These are phyloP conservation scores for Rhea pennata DNA, from an alignment of 2,113 vertebrate species.

Conservation along the genomic window DNA sequence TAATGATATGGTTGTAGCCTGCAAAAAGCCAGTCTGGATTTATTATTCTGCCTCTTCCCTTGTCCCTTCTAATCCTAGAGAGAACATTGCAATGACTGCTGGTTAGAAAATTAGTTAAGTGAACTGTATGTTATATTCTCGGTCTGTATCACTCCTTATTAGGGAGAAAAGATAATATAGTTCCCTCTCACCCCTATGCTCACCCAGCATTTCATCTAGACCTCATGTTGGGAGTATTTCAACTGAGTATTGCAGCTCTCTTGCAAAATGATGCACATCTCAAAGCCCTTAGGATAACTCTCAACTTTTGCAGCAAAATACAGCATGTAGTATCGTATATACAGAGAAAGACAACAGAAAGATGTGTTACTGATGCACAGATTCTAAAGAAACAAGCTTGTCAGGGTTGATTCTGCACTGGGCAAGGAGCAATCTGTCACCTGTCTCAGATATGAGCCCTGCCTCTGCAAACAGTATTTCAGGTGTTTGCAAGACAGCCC, in stretches of 20 bases:
- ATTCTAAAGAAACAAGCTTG: not conserved
- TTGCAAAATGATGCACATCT: not conserved
- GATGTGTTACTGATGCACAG: not conserved
- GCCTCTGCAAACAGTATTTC: not conserved
- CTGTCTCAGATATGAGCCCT: not conserved
- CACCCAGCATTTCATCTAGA: slow-evolving; percentile 1
- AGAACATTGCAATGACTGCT: slow-evolving; percentile 54
- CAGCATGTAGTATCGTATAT: not conserved
- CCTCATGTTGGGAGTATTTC: not conserved
- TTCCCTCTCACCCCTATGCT: not conserved
- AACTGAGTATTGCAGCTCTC: not conserved
- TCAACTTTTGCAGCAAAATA: not conserved
- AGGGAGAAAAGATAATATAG: slow-evolving; percentile 6
- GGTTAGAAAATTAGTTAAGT: slow-evolving; percentile 67
- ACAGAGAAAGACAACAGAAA: not conserved
- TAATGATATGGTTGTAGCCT: slow-evolving; percentile 33
- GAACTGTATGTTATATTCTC: slow-evolving; percentile 47
- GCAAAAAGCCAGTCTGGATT: slow-evolving; percentile 33
- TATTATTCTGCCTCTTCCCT: slow-evolving; percentile 59
- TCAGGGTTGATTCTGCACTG: not conserved
- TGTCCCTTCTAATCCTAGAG: slow-evolving; percentile 59
- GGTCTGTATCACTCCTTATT: slow-evolving; percentile 14
- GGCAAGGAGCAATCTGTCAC: not conserved
- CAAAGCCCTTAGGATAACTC: not conserved
- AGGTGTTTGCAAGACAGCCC: accelerated